phyloP scores from a whole-genome alignment of 2,888 invertebrate genomes.

The Neocrepidodera transversa region DNA sequence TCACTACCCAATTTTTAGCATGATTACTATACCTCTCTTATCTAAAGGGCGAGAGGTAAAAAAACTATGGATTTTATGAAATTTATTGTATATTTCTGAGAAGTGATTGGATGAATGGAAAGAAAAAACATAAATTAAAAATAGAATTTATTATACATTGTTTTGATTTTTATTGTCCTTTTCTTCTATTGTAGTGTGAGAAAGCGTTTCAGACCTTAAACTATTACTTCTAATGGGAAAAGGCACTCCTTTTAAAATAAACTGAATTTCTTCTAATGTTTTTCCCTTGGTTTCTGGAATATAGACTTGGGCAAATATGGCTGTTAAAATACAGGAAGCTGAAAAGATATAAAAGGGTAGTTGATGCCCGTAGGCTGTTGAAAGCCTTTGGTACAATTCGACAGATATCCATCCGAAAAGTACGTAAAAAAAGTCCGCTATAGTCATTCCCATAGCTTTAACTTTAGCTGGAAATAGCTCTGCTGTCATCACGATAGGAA shows the following conservation, averaged over 20 bases:
- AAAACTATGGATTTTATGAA: no score
- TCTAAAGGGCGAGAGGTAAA: no score
- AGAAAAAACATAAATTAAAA: no score
- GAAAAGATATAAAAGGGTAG: constrained; percentile 56
- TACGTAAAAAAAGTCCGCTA: constrained; percentile 55
- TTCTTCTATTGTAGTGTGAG: constrained; percentile 17
- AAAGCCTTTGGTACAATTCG: constrained; percentile 51
- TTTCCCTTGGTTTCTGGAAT: constrained; percentile 57
- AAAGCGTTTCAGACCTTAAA: constrained; percentile 28
- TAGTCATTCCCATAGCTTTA: constrained; percentile 57
- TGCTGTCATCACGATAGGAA: constrained; percentile 57
- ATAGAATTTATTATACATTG: no score
- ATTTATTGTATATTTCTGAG: no score
- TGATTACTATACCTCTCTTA: no score
- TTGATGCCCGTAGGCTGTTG: constrained; percentile 48
- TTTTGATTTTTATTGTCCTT: constrained; percentile 20
- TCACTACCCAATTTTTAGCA: no score
- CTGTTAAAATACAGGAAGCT: constrained; percentile 50
- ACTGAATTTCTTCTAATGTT: constrained; percentile 56
- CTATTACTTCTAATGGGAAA: constrained; percentile 37
- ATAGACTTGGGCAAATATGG: constrained; percentile 52
- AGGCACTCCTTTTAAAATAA: constrained; percentile 52
- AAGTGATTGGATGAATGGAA: no score
- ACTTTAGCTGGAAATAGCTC: constrained; percentile 58
- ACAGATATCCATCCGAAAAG: constrained; percentile 53